phyloP scores from a whole-genome alignment of 2,888 invertebrate species.

The Stratiomys singularior region DNA sequence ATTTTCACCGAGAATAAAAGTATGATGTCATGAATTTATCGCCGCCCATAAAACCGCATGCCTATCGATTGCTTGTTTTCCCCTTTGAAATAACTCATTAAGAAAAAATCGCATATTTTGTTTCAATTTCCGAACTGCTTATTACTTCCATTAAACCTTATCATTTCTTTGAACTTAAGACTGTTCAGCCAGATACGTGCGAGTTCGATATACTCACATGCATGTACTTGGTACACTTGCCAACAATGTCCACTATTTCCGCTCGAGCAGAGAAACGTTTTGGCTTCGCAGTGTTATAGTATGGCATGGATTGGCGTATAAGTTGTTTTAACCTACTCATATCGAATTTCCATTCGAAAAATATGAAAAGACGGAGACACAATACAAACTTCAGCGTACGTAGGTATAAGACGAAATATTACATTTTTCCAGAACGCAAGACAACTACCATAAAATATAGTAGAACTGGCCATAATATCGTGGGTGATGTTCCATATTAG shows the following conservation, averaged over 20 bases:
- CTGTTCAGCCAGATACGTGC: neutral
- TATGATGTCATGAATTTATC: too few relatives aligned
- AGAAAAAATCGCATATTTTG: neutral
- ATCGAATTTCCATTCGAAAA: slow-evolving; percentile 33
- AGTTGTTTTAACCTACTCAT: too few relatives aligned
- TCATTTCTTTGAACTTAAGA: slow-evolving; percentile 5
- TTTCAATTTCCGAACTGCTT: neutral
- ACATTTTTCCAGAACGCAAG: neutral
- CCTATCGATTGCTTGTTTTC: too few relatives aligned
- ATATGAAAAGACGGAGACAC: neutral
- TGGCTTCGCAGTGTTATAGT: neutral
- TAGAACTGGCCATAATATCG: neutral
- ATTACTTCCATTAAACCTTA: slow-evolving; percentile 13
- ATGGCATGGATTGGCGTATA: too few relatives aligned
- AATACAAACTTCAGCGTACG: slow-evolving; percentile 3
- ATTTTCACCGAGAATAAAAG: too few relatives aligned
- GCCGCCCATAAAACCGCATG: too few relatives aligned
- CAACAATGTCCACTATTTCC: slow-evolving; percentile 8
- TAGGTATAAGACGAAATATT: neutral
- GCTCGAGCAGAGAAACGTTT: neutral
- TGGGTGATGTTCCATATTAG: neutral
- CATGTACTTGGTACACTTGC: neutral
- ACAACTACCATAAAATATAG: neutral
- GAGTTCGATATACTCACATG: neutral
- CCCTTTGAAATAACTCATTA: too few relatives aligned